Evolutionary conservation across 2,888 invertebrate species (phyloP).

Genomic region (Amphipoea oculea): DNA sequence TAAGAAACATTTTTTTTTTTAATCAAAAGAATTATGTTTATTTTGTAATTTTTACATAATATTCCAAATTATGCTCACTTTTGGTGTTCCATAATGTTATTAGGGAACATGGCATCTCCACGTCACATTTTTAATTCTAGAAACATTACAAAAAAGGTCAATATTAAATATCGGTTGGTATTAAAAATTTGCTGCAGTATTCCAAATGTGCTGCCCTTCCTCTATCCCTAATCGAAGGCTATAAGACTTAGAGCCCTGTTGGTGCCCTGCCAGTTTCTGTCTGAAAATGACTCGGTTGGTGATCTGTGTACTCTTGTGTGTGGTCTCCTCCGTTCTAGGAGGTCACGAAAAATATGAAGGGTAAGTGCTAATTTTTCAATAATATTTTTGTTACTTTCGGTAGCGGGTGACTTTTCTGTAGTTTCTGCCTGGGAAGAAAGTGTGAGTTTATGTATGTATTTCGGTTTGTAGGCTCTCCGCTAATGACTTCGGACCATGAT

Average conservation of each 20-base stretch:
- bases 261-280: slow-evolving; percentile 39
- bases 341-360: slow-evolving; percentile 87
- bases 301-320: slow-evolving; percentile 73
- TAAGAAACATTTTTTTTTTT: background rate
- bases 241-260: slow-evolving; percentile 48
- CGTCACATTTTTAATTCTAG: background rate
- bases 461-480: background rate
- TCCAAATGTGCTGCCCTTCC: slow-evolving; percentile 3
- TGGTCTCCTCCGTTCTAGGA: slow-evolving; percentile 73
- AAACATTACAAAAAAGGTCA: background rate
- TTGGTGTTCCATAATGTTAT: background rate
- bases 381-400: background rate
- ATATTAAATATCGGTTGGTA: background rate
- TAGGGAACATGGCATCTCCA: background rate
- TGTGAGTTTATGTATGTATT: background rate
- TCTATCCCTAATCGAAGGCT: slow-evolving; percentile 57
- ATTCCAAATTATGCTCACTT: background rate
- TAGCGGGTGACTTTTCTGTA: background rate
- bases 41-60: too few relatives aligned
- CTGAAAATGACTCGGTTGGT: slow-evolving; percentile 75
- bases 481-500: background rate
- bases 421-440: background rate
- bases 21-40: background rate
- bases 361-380: slow-evolving; percentile 69
- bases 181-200: background rate